Evolutionary conservation across 37 sponge, comb jelly and placozoan species (phyloP).

Genomic region (Cladorhizidae sp.): DNA sequence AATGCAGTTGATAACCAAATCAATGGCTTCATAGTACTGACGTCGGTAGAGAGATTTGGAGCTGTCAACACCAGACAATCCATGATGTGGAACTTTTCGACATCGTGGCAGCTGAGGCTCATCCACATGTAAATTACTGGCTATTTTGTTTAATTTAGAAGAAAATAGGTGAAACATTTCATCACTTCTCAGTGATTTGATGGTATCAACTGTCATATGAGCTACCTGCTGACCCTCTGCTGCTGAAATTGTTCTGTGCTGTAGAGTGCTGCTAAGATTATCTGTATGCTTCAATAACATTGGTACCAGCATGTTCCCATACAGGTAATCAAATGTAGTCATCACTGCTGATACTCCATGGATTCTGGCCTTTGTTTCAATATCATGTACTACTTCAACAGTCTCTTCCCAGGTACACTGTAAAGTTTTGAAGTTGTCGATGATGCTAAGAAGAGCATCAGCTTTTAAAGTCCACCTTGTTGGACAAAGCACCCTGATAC

Average conservation of each 20-base stretch:
- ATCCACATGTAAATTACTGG: conserved; percentile 2
- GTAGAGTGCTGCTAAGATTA: conserved; percentile 20
- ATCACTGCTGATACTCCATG: conserved; percentile 57
- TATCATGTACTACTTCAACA: conserved; percentile 22
- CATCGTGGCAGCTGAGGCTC: conserved; percentile 31
- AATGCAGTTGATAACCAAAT: conserved; percentile 9
- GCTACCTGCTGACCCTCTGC: conserved; percentile 29
- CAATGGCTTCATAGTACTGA: conserved; percentile 17
- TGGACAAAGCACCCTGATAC: conserved; percentile 59
- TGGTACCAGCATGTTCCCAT: conserved; percentile 3
- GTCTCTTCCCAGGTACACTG: conserved; percentile 55
- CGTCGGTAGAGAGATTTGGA: not conserved
- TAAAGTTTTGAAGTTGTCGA: conserved; percentile 33
- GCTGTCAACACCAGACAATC: not conserved
- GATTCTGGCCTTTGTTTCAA: conserved; percentile 37
- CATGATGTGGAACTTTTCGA: conserved; percentile 9
- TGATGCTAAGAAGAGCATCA: conserved; percentile 26
- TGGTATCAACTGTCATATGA: conserved; percentile 17
- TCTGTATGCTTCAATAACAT: conserved; percentile 24
- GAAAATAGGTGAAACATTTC: conserved; percentile 29
- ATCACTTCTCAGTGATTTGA: conserved; percentile 24
- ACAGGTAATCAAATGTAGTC: no score
- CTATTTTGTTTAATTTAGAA: not conserved
- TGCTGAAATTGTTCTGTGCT: conserved; percentile 13
- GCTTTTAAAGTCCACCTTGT: conserved; percentile 57